Evolutionary conservation across 1,140 invertebrate species (phyloP).

Genomic region (Heliconius himera): DNA sequence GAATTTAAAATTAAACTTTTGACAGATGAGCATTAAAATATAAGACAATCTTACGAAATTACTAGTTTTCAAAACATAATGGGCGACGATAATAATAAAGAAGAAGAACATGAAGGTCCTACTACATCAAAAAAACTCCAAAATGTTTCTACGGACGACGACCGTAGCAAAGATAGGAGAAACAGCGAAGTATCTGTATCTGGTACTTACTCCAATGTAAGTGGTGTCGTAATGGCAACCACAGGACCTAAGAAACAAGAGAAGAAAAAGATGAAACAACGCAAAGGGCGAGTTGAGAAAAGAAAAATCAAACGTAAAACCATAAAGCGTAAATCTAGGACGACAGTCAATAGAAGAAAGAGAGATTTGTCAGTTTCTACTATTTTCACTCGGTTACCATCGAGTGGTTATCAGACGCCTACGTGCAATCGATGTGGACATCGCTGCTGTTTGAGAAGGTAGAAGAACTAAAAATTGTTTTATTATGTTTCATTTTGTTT

Average conservation of each 20-base stretch:
- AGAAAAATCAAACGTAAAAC: conserved; percentile 36
- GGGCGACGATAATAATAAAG: conserved; percentile 50
- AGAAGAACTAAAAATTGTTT: conserved; percentile 37
- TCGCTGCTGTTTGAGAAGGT: conserved; percentile 62
- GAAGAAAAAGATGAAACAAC: conserved; percentile 15
- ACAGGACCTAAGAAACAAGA: conserved; percentile 30
- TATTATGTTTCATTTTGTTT: conserved; percentile 25
- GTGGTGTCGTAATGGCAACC: conserved; percentile 40
- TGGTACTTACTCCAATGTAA: conserved; percentile 41
- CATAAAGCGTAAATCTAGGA: conserved; percentile 39
- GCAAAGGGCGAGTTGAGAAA: conserved; percentile 16
- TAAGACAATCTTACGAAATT: conserved; percentile 50
- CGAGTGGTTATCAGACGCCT: conserved; percentile 38
- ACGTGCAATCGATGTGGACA: conserved; percentile 56
- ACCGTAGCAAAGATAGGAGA: conserved; percentile 35
- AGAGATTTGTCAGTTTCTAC: conserved; percentile 51
- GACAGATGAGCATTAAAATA: not conserved
- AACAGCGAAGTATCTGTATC: conserved; percentile 49
- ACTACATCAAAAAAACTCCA: conserved; percentile 51
- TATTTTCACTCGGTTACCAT: conserved; percentile 49
- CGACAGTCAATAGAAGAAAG: conserved; percentile 33
- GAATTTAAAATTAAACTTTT: not conserved
- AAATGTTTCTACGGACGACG: conserved; percentile 39
- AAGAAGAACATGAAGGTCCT: conserved; percentile 36
- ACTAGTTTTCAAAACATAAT: conserved; percentile 55